These are phyloP conservation scores for Lagopus muta DNA, from an alignment of 2,113 vertebrate species.

Conservation along the genomic window DNA sequence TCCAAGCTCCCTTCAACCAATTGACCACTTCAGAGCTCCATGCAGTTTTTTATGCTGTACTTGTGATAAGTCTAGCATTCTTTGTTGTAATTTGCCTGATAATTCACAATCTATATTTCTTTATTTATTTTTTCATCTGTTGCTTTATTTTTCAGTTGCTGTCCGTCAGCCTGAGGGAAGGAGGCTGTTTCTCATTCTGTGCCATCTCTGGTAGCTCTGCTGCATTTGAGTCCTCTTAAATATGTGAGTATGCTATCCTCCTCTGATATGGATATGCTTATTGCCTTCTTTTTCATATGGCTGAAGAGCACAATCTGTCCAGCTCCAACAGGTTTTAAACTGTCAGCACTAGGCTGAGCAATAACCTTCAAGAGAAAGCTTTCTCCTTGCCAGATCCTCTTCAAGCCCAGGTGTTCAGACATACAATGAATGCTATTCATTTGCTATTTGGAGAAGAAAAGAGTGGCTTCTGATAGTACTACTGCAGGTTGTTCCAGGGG, in stretches of 20 bases:
- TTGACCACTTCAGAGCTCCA: neutral
- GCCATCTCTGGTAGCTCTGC: neutral
- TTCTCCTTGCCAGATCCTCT: neutral
- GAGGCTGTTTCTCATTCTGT: neutral
- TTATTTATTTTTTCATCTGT: neutral
- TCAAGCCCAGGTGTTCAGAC: neutral
- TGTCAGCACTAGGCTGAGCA: neutral
- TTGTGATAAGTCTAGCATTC: neutral
- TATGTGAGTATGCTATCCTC: neutral
- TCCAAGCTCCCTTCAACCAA: rapidly evolving
- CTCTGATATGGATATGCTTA: neutral
- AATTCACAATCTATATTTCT: neutral
- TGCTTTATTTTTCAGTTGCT: neutral
- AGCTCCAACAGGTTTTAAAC: neutral
- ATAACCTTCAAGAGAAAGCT: neutral
- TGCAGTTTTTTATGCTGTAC: neutral
- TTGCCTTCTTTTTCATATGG: neutral
- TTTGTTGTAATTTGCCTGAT: neutral
- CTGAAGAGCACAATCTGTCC: neutral
- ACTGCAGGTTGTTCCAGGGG: neutral
- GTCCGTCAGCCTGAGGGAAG: neutral
- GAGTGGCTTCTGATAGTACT: neutral
- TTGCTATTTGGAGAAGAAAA: neutral
- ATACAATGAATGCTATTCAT: neutral
- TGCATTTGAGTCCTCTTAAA: neutral